These are phyloP conservation scores for Rhinophrynus dorsalis DNA, from an alignment of 2,797 vertebrate genomes.

Conservation along the genomic window DNA sequence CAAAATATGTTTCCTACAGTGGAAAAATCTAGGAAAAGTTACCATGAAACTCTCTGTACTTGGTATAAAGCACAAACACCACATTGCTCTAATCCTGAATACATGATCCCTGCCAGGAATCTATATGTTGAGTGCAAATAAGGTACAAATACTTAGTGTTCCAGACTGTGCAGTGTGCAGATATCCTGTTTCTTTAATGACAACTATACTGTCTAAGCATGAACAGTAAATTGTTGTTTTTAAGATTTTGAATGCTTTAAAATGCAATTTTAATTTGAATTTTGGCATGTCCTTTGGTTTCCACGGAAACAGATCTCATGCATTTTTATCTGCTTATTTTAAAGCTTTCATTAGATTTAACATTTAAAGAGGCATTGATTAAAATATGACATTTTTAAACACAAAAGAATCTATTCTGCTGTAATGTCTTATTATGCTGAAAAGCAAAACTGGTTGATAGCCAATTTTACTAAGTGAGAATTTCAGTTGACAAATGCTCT, in stretches of 20 bases:
- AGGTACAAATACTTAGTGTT: constrained; percentile 22
- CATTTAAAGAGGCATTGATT: constrained; percentile 71
- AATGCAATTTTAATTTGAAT: constrained; percentile 37
- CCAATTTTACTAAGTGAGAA: constrained; percentile 68
- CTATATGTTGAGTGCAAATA: constrained; percentile 37
- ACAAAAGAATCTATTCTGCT: constrained; percentile 61
- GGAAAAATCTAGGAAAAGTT: constrained; percentile 21
- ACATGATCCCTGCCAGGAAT: constrained; percentile 24
- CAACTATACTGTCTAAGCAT: constrained; percentile 5
- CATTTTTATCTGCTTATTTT: constrained; percentile 65
- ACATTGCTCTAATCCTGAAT: constrained; percentile 24
- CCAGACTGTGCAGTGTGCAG: constrained; percentile 14
- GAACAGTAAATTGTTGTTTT: constrained; percentile 47
- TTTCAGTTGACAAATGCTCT: constrained; percentile 53
- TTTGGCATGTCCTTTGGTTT: constrained; percentile 57
- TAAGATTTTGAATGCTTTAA: constrained; percentile 31
- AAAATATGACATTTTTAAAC: constrained; percentile 68
- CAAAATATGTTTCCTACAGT: not conserved
- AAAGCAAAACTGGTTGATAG: constrained; percentile 63
- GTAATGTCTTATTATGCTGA: constrained; percentile 61
- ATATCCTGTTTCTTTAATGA: constrained; percentile 36
- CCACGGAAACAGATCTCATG: constrained; percentile 63
- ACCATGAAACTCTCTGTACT: constrained; percentile 28
- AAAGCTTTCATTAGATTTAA: constrained; percentile 66
- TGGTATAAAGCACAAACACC: not conserved